These are phyloP conservation scores for Protonibea diacanthus DNA, from an alignment of 2,797 vertebrate genomes.

Conservation along the genomic window DNA sequence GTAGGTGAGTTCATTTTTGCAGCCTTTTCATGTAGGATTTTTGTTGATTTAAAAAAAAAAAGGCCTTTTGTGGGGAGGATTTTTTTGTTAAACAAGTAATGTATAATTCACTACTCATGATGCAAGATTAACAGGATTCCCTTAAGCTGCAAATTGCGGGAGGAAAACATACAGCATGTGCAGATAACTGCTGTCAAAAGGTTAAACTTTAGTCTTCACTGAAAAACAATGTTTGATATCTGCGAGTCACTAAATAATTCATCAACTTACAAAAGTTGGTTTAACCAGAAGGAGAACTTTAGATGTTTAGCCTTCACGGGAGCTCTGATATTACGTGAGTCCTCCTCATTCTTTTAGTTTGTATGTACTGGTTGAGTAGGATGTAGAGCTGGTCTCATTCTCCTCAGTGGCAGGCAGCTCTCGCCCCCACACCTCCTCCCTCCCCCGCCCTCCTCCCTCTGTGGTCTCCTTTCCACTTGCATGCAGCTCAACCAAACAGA, in stretches of 20 bases:
- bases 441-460: constrained; percentile 30
- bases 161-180: neutral
- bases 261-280: constrained; percentile 23
- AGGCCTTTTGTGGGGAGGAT: neutral
- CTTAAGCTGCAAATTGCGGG: constrained; percentile 7
- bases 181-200: constrained; percentile 5
- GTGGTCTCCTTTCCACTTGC: constrained; percentile 83
- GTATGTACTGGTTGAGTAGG: constrained; percentile 48
- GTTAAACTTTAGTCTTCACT: constrained; percentile 23
- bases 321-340: constrained; percentile 2
- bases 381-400: constrained; percentile 53
- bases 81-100: neutral
- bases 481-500: constrained; percentile 93
- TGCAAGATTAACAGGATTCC: constrained; percentile 1
- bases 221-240: constrained; percentile 34
- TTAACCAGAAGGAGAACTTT: constrained; percentile 24
- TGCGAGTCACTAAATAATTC: constrained; percentile 45
- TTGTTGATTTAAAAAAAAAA: constrained; percentile 2
- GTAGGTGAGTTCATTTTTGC: constrained; percentile 32
- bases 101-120: neutral
- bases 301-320: constrained; percentile 9
- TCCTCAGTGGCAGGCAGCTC: constrained; percentile 59
- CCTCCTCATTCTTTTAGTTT: constrained; percentile 31
- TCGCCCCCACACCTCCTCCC: neutral
- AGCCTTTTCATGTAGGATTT: constrained; percentile 18